phyloP scores from a whole-genome alignment of 2,888 invertebrate genomes.

The Spisula solida region DNA sequence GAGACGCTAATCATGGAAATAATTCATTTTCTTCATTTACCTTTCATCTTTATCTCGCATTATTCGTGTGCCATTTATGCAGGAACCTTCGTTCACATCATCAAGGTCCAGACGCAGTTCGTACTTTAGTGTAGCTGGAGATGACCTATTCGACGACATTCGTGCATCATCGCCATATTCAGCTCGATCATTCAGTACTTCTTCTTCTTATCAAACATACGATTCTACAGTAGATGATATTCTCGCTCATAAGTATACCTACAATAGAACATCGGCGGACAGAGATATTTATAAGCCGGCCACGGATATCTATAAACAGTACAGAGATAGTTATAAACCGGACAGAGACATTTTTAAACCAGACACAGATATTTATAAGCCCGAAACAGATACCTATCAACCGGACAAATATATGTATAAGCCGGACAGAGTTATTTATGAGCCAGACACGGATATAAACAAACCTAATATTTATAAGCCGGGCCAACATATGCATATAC shows the following conservation, averaged over 20 bases:
- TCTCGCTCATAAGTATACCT: background rate
- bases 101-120: slow-evolving; percentile 3
- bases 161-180: background rate
- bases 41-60: background rate
- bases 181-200: background rate
- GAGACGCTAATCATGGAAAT: background rate
- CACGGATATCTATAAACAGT: background rate
- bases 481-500: too few species aligned
- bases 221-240: background rate
- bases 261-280: background rate
- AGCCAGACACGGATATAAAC: too few species aligned
- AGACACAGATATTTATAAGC: too few species aligned
- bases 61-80: background rate
- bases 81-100: background rate
- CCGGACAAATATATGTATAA: too few species aligned
- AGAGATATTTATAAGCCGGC: background rate
- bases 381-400: too few species aligned
- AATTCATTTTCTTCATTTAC: background rate
- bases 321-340: too few species aligned
- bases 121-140: background rate
- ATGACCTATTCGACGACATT: background rate
- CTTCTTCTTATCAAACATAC: background rate
- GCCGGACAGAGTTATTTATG: too few species aligned
- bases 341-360: too few species aligned
- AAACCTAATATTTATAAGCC: too few species aligned